Evolutionary conservation across 2,888 invertebrate species (phyloP).

Genomic region (Phengaris alcon): DNA sequence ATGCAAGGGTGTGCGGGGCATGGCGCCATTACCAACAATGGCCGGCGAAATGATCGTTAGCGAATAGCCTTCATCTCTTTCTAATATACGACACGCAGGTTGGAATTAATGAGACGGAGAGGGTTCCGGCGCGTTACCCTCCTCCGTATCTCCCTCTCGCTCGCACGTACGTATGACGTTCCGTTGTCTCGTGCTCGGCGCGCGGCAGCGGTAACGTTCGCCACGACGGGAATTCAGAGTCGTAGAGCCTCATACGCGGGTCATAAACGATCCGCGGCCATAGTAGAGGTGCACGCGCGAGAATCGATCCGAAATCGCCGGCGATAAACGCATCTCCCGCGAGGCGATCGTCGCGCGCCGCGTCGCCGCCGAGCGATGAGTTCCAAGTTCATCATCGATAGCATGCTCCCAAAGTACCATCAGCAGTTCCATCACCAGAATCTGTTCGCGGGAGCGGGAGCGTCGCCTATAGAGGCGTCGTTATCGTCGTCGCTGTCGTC

Average conservation of each 20-base stretch:
- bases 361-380: conserved; percentile 88
- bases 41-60: conserved; percentile 76
- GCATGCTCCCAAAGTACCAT: conserved; percentile 97
- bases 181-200: conserved; percentile 74
- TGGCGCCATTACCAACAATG: conserved; percentile 78
- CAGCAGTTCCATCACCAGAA: conserved; percentile 84
- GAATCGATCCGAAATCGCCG: conserved; percentile 79
- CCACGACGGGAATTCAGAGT: conserved; percentile 88
- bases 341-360: conserved; percentile 79
- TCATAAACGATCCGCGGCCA: conserved; percentile 90
- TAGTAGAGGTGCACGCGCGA: conserved; percentile 80
- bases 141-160: conserved; percentile 54
- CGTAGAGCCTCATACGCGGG: conserved; percentile 91
- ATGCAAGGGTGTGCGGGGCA: conserved; percentile 67
- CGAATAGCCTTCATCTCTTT: conserved; percentile 80
- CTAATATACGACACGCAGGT: conserved; percentile 78
- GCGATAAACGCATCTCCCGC: conserved; percentile 78
- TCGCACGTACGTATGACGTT: conserved; percentile 70
- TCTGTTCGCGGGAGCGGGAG: conserved; percentile 82
- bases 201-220: conserved; percentile 78
- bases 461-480: conserved; percentile 85
- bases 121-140: conserved; percentile 66
- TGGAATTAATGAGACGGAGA: conserved; percentile 78
- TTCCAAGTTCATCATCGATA: conserved; percentile 98
- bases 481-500: conserved; percentile 79